phyloP scores from a whole-genome alignment of 2,888 invertebrate genomes.

The Desoria tigrina region DNA sequence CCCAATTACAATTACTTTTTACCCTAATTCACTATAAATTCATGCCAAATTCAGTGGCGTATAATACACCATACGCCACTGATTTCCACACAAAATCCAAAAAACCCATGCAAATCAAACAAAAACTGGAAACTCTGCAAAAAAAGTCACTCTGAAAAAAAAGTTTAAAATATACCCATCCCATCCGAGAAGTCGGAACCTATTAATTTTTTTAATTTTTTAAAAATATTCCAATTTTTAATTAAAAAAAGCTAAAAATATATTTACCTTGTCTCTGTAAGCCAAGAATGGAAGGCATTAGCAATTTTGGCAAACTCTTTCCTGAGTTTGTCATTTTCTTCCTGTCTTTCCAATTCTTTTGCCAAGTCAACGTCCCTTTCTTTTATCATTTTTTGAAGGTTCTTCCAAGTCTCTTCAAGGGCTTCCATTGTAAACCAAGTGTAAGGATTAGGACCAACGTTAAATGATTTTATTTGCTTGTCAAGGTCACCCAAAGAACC shows the following conservation, averaged over 20 bases:
- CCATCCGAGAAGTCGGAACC: constrained; percentile 73
- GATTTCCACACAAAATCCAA: too few relatives aligned
- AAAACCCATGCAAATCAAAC: not conserved
- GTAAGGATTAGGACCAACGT: constrained; percentile 98
- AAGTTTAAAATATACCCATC: constrained; percentile 66
- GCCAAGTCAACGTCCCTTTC: constrained; percentile 81
- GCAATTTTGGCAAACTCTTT: constrained; percentile 99
- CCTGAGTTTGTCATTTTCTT: constrained; percentile 96
- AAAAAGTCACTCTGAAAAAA: constrained; percentile 40
- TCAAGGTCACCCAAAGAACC: constrained; percentile 94
- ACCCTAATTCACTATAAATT: constrained; percentile 10
- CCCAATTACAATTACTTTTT: constrained; percentile 25
- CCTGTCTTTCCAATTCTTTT: constrained; percentile 96
- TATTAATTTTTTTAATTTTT: constrained; percentile 53
- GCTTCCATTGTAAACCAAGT: constrained; percentile 99
- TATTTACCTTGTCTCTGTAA: constrained; percentile 87
- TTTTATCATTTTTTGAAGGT: constrained; percentile 96
- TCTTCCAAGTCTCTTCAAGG: constrained; percentile 97
- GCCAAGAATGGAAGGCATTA: constrained; percentile 98
- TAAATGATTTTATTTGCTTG: constrained; percentile 96
- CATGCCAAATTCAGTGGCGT: constrained; percentile 44
- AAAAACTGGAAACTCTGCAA: too few relatives aligned
- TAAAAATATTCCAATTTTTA: not conserved
- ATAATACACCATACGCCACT: constrained; percentile 61
- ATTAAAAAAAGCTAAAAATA: not conserved